Evolutionary conservation across 2,113 vertebrate species (phyloP).

Genomic region (Nibea coibor): DNA sequence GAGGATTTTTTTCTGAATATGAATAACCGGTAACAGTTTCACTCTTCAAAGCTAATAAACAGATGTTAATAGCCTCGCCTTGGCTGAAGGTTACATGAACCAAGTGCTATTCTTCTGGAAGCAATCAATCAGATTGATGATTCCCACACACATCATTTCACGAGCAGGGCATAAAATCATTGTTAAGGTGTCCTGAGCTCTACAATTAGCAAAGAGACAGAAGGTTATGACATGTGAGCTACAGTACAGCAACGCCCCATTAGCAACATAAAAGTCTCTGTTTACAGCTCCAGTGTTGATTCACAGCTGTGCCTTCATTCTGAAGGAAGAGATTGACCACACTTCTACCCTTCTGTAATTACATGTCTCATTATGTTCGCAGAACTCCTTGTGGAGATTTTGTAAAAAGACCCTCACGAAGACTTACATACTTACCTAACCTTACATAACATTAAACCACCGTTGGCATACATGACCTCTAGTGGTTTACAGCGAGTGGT

Average conservation of each 20-base stretch:
- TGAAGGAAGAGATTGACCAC: not conserved
- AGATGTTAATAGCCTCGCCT: not conserved
- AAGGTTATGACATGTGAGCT: not conserved
- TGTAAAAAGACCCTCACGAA: not conserved
- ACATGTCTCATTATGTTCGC: not conserved
- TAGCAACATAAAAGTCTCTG: not conserved
- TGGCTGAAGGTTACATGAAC: constrained; percentile 6
- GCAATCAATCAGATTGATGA: not conserved
- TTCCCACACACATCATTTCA: not conserved
- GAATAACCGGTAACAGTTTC: not conserved
- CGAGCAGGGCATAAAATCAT: not conserved
- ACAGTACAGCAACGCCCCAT: no score
- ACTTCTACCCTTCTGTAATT: not conserved
- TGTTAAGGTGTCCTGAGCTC: not conserved
- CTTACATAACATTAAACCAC: not conserved
- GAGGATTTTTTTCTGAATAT: constrained; percentile 1
- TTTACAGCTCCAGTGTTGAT: not conserved
- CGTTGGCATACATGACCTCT: not conserved
- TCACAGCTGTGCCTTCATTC: not conserved
- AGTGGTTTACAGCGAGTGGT: not conserved
- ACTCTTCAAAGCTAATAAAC: constrained; percentile 20
- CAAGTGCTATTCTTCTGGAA: not conserved
- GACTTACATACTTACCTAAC: not conserved
- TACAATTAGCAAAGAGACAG: not conserved
- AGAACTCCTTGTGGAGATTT: not conserved